Evolutionary conservation across 2,888 invertebrate genomes (phyloP), one percentile per base, ranked within the genome.

Genomic region (Pardosa pseudoannulata): DNA sequence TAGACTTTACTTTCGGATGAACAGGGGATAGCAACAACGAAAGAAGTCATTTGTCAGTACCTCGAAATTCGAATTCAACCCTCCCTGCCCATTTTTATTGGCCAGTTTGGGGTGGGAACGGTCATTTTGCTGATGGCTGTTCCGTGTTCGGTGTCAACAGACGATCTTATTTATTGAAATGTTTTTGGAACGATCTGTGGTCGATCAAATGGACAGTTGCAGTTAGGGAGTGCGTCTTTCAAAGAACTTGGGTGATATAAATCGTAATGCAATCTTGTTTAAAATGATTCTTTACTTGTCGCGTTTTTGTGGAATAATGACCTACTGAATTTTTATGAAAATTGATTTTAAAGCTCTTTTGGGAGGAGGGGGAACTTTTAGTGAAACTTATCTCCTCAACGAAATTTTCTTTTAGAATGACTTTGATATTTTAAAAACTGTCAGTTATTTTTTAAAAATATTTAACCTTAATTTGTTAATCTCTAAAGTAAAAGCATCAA

Each of bases 71-170:
- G 72, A 80, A 32, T 39, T 31, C 76, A 46, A 46, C 41, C 41
- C 41, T 46, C 41, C 41, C 41, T 13, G 9, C 6, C 41, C 41
- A 5, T 78, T 83, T 82, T 78, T 78, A 78, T 78, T 76, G 76
- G 65, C 41, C 9, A 19, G 50, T 23, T 32, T 23, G 36, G 23
- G 46, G 16, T n/a, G 28, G 75, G 46, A 56, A 16, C 16, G 64
- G 64, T 28, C 75, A 28, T 70, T 70, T 75, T 46, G 32, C 16
- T 78, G 83, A 83, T 83, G 76, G 83, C 83, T 71, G 65, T 83
- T 83, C 46, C 83, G 65, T 83, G 83, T 83, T 83, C 31, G 29
- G 64, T 83, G 83, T 83, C 83, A 83, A 28, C 72, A 39, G 78
- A 56, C 29, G 11, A 46, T 46, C 50, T 83, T 83, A 76, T 83